phyloP scores from a whole-genome alignment of 2,888 invertebrate genomes.

The Drosophila kuntzei region DNA sequence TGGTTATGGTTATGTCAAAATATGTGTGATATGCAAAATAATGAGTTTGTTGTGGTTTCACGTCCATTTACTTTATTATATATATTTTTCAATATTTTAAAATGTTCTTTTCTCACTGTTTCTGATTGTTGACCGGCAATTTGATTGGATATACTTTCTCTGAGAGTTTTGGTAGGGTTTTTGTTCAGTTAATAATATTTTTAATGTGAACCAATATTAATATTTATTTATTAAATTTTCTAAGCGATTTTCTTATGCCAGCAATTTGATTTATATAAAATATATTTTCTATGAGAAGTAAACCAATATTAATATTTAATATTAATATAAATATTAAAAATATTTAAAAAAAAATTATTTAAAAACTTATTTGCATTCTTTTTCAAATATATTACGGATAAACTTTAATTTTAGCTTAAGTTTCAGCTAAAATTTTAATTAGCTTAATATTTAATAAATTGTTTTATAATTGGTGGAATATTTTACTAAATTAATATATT shows the following conservation, averaged over 20 bases:
- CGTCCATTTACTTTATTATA: constrained; percentile 53
- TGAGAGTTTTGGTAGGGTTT: background rate
- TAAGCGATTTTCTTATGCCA: too few relatives aligned
- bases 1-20: constrained; percentile 77
- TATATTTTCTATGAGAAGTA: too few relatives aligned
- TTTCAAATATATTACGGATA: too few relatives aligned
- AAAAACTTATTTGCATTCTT: too few relatives aligned
- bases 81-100: constrained; percentile 31
- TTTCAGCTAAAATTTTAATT: too few relatives aligned
- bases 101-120: constrained; percentile 1
- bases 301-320: too few relatives aligned
- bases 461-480: background rate
- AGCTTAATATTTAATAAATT: too few relatives aligned
- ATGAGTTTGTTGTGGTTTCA: constrained; percentile 73
- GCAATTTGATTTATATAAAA: too few relatives aligned
- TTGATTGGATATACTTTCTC: constrained; percentile 8
- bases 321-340: too few relatives aligned
- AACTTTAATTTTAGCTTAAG: too few relatives aligned
- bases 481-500: background rate
- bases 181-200: background rate
- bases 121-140: constrained; percentile 21
- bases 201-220: background rate
- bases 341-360: too few relatives aligned
- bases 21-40: constrained; percentile 78
- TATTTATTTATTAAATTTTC: background rate